These are phyloP conservation scores for Monochamus alternatus DNA, from an alignment of 2,888 invertebrate genomes.

Conservation along the genomic window DNA sequence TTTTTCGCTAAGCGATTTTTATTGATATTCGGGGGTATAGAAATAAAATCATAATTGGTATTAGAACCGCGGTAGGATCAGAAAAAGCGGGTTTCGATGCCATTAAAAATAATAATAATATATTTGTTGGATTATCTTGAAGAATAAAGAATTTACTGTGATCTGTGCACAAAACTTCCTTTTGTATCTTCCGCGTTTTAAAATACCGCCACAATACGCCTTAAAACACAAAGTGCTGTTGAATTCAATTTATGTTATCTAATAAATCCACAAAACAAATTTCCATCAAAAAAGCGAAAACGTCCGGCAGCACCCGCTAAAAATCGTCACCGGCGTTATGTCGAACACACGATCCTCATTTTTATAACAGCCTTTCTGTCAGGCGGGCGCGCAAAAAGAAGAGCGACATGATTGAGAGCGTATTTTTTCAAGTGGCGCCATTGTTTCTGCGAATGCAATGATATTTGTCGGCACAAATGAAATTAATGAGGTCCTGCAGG, in stretches of 20 bases:
- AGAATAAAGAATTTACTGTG: too few relatives aligned
- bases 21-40: too few relatives aligned
- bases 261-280: neutral
- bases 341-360: constrained; percentile 30
- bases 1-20: too few relatives aligned
- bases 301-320: neutral
- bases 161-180: too few relatives aligned
- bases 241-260: constrained; percentile 4
- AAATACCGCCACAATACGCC: too few relatives aligned
- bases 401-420: constrained; percentile 35
- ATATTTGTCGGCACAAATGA: constrained; percentile 52
- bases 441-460: constrained; percentile 51
- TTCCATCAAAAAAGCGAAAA: neutral
- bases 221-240: too few relatives aligned
- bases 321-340: constrained; percentile 36
- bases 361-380: constrained; percentile 22
- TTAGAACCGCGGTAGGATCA: too few relatives aligned
- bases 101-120: too few relatives aligned
- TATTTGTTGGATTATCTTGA: too few relatives aligned
- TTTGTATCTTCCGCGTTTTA: too few relatives aligned
- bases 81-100: too few relatives aligned
- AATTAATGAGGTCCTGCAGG: constrained; percentile 53
- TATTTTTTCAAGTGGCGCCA: constrained; percentile 43
- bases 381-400: constrained; percentile 27
- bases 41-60: too few relatives aligned